Evolutionary conservation across 2,113 vertebrate species (phyloP), one percentile per base, ranked within the genome.

Genomic region (Scartelaos histophorus): DNA sequence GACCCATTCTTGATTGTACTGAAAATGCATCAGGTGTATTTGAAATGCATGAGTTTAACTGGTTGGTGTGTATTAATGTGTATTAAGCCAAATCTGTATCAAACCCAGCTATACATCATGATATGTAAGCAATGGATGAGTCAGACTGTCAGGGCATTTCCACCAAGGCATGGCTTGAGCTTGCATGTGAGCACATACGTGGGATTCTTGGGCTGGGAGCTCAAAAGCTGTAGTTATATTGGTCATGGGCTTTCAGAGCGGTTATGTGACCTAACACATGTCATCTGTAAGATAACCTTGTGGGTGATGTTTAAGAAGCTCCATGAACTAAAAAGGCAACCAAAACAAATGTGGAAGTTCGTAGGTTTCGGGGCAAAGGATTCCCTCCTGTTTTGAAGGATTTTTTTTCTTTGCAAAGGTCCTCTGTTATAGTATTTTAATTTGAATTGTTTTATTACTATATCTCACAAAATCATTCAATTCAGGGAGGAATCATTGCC

Each of bases 161-260:
- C 74, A 82, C 69, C 62, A 12, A 78, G 79, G 82, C 83, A 88
- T 89, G 87, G 75, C 86, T 86, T 86, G 57, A 74, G 75, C 43
- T 83, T 77, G 88, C 85, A 87, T 89, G 82, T 60, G 45, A 90
- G 70, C 70, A 80, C 70, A 81, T 75, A 38, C 70, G 76, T 83
- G 74, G 82, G 74, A 83, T 76, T 88, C 73, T 29, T 51, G 62
- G 34, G 46, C 0, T 46, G 49, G 73, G 70, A 72, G 71, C 75
- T 80, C 68, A 75, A 80, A 83, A 70, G 76, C 78, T 82, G 68
- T 75, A 54, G 79, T 86, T 85, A 87, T 86, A 83, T 86, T 15
- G 43, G 85, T 89, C 76, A 16, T n/a, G 10, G 60, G 75, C 73
- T 85, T 86, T 83, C 70, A 70, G 67, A 74, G 58, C 49, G 38